Evolutionary conservation across 2,113 vertebrate genomes (phyloP).

Genomic region (Eupsittula cactorum): DNA sequence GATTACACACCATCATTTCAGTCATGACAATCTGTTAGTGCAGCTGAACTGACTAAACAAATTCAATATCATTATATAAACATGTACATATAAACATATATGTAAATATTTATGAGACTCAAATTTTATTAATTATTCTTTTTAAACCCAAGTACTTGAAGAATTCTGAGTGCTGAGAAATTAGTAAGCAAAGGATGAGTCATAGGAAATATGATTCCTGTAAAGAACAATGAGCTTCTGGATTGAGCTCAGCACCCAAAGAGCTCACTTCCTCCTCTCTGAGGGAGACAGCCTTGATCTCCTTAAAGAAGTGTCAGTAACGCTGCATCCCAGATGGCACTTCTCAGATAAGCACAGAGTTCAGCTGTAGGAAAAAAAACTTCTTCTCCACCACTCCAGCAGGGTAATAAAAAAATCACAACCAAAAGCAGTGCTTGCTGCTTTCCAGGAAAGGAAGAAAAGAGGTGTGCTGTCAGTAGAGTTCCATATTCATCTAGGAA

Average conservation of each 20-base stretch:
- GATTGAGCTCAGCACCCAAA: background rate
- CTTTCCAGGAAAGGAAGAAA: background rate
- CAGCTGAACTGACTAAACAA: background rate
- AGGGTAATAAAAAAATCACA: background rate
- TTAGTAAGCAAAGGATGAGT: background rate
- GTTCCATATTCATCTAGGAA: background rate
- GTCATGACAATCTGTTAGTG: background rate
- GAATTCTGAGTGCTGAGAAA: background rate
- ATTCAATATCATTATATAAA: background rate
- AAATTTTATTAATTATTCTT: background rate
- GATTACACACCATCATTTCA: background rate
- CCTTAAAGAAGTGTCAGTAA: background rate
- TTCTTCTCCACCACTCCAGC: background rate
- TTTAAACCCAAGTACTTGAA: background rate
- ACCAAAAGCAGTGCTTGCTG: background rate
- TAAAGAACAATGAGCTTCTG: background rate
- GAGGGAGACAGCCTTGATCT: background rate
- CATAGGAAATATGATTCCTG: background rate
- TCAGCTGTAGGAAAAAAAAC: background rate
- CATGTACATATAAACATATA: background rate
- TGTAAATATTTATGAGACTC: background rate
- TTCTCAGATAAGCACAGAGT: background rate
- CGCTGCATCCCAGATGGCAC: accelerated
- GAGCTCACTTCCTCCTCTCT: background rate
- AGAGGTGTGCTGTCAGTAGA: accelerated